Evolutionary conservation across 92 coral and sea anemone species (phyloP), one percentile per base, ranked within the genome.

Genomic region (Actinernus sp.): DNA sequence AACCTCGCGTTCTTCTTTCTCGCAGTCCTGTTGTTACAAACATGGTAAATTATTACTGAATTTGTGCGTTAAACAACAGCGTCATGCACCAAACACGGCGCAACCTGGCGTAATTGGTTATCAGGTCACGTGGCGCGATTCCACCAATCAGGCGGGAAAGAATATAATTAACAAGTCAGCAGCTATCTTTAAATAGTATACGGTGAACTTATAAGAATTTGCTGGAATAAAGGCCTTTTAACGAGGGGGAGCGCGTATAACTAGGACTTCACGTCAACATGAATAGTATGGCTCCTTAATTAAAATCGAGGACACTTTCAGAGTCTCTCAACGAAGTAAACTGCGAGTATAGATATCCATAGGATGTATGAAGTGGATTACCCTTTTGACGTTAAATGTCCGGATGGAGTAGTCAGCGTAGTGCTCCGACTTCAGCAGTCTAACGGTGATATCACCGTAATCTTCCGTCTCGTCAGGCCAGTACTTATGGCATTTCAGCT

Each of bases 401-500:
- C 98, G 81, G 53, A 94, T 94, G 16, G 78, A 87, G 84, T 94
- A 94, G 60, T 94, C 98, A 3, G 98, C 92, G 43, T 94, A 94
- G 51, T 94, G 90, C 52, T 94, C 98, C 28, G 82, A 86, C 63
- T 76, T 81, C 40, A 89, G 80, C 24, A 89, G 85, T 45, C 71
- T 79, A 43, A 94, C 98, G 3, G 91, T 48, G 12, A 94, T 92
- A 45, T 84, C 95, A 9, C 98, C 97, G 59, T 87, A 94, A 18
- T 81, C 91, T 37, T 94, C 95, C 16, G 91, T 71, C 41, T 87
- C 92, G 33, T 94, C 98, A 5, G 98, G 98, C 98, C 98, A 94
- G 81, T 94, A 94, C 60, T 94, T 94, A 83, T 94, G 95, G 44
- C 98, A 94, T 36, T 94, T 94, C 56, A 94, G 39, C 98, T 94